Evolutionary conservation across 1,140 invertebrate species (phyloP), one percentile per base, ranked within the genome.

Genomic region (Ericerus pela): DNA sequence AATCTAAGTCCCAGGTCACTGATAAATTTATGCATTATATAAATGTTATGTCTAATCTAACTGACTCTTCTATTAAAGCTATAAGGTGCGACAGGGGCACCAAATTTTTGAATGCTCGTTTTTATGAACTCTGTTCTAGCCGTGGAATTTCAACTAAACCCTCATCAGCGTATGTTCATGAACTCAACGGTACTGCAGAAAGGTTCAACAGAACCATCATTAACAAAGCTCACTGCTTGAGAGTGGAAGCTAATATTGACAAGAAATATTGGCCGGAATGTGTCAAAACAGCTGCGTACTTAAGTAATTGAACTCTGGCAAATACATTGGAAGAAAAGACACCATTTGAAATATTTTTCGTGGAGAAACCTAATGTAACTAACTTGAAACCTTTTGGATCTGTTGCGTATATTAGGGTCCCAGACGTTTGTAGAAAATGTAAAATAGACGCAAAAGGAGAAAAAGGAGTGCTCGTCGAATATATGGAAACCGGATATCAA

Each of bases 1-100:
- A 66, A 66, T 58, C 47, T 43, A 27, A 61, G 63, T 58, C 61
- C n/a, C n/a, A n/a, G n/a, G n/a, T 63, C 1, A 43, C 43, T 36
- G 29, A 43, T 18, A 52, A 56, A 55, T 61, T 65, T 29, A 61
- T 60, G 22, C 55, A 58, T 10, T 65, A 60, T 60, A 28, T 55
- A 10, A 36, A 28, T 37, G 16, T n/a, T 11, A 53, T 53, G 16
- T 1, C 57, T 26, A 41, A 18, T 38, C 16, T 29, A 22, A 36
- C 52, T 43, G 37, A 41, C 24, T 31, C 26, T 16, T 55, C 22
- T 14, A 22, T 60, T 8, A 37, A 41, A 16, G 51, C 26, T 24
- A 20, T 60, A 29, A 8, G 56, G 16, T 60, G 56, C 33, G 59
- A 60, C 52, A 58, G 55, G 29, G 59, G 51, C 2, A 36, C 22